A percentile compares a stretch with the other conserved stretches of the same genome.
phyloP scores from a whole-genome alignment of 2,888 invertebrate species.

The Pseudanteris insignis region DNA sequence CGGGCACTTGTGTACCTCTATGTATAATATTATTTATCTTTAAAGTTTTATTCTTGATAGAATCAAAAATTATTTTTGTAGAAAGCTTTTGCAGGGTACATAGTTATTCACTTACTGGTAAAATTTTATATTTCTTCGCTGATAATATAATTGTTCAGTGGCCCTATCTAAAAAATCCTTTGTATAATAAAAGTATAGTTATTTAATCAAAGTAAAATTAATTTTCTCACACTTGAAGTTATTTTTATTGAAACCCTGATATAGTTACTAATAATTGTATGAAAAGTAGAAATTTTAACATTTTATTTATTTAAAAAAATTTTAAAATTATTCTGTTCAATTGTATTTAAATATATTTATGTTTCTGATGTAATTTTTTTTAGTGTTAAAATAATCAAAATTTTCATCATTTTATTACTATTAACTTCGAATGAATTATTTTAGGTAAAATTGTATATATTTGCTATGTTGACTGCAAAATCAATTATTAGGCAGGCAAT shows the following conservation, averaged over 20 bases:
- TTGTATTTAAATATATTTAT: too few relatives aligned
- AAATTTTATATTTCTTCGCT: conserved; percentile 82
- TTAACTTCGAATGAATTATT: too few relatives aligned
- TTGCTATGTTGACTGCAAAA: conserved; percentile 30
- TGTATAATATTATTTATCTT: conserved; percentile 81
- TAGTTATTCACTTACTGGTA: conserved; percentile 87
- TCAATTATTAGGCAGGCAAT: conserved; percentile 53
- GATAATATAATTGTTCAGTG: conserved; percentile 94
- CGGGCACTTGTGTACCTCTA: conserved; percentile 95
- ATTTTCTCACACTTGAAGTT: conserved; percentile 1
- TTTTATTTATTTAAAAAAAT: too few relatives aligned
- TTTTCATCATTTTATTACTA: too few relatives aligned
- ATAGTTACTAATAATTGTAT: neutral
- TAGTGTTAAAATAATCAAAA: too few relatives aligned
- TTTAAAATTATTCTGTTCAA: too few relatives aligned
- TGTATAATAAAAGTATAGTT: conserved; percentile 48
- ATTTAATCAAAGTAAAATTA: conserved; percentile 43
- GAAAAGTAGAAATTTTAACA: neutral
- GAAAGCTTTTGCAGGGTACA: conserved; percentile 96
- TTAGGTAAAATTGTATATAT: conserved; percentile 3
- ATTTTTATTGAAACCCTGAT: conserved; percentile 12
- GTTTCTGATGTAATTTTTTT: too few relatives aligned
- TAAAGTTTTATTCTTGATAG: conserved; percentile 73
- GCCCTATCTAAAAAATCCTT: conserved; percentile 73
- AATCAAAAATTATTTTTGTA: conserved; percentile 84